A percentile compares a stretch with the other conserved stretches of the same genome.
These are phyloP conservation scores for Germaria angustata DNA, from an alignment of 2,888 invertebrate genomes.

Conservation along the genomic window DNA sequence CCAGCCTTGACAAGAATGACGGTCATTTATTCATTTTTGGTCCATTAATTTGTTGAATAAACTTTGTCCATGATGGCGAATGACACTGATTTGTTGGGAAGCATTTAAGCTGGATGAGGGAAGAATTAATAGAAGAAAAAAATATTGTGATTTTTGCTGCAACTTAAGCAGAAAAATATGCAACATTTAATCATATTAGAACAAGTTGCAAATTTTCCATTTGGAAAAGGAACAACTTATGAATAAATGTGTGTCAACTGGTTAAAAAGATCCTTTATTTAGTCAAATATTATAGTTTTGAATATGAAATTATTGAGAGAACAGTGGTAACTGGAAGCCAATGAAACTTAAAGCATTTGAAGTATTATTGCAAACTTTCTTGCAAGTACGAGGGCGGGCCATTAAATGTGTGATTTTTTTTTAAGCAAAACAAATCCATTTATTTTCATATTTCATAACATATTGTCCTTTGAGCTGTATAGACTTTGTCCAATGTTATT, in stretches of 20 bases:
- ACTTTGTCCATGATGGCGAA: slow-evolving; percentile 63
- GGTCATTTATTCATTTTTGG: slow-evolving; percentile 67
- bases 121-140: slow-evolving; percentile 8
- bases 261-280: background rate
- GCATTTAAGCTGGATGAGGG: slow-evolving; percentile 34
- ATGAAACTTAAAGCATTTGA: too few species aligned
- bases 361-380: too few species aligned
- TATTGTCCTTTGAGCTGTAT: too few species aligned
- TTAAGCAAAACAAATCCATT: too few species aligned
- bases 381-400: too few species aligned
- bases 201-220: slow-evolving; percentile 10
- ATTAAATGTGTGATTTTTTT: too few species aligned
- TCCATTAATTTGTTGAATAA: slow-evolving; percentile 67
- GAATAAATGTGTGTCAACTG: background rate
- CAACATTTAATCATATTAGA: slow-evolving; percentile 46
- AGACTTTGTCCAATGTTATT: too few species aligned
- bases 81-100: slow-evolving; percentile 66
- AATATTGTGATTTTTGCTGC: slow-evolving; percentile 1
- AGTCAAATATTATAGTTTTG: background rate
- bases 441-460: too few species aligned
- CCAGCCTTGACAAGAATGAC: slow-evolving; percentile 60
- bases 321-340: background rate
- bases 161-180: background rate
- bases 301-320: background rate
- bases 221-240: background rate